phyloP scores from a whole-genome alignment of 2,888 invertebrate genomes.

The Willowsia nigromaculata region DNA sequence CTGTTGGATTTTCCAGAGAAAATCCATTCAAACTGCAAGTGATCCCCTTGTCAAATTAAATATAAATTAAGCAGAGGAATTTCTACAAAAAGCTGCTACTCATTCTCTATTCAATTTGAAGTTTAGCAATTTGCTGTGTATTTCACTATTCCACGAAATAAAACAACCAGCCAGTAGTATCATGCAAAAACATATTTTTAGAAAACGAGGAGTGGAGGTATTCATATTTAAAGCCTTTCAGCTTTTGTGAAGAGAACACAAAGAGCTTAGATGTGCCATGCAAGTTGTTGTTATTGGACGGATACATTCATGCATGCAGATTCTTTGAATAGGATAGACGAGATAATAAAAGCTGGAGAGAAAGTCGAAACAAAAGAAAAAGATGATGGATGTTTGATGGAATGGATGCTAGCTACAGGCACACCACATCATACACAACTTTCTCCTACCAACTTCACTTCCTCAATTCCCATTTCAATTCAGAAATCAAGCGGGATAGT shows the following conservation, averaged over 20 bases:
- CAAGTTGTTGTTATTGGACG: neutral
- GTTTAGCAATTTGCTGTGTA: neutral
- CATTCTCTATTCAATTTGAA: neutral
- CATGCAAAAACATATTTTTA: no score
- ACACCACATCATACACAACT: neutral
- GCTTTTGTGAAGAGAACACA: neutral
- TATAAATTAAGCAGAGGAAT: slow-evolving; percentile 33
- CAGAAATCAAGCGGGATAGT: neutral
- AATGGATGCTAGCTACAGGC: neutral
- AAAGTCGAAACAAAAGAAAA: neutral
- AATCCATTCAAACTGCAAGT: slow-evolving; percentile 8
- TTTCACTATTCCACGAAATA: no score
- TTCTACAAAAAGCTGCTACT: neutral
- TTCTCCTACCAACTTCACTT: neutral
- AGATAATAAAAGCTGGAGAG: neutral
- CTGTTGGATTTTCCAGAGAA: neutral
- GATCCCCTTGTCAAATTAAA: slow-evolving; percentile 41
- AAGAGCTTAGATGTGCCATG: neutral
- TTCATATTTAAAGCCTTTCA: no score
- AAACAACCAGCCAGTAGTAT: no score
- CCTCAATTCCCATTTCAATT: neutral
- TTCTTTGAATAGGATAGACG: neutral
- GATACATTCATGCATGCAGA: neutral
- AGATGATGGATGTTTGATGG: neutral
- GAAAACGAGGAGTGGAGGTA: no score